phyloP scores from a whole-genome alignment of 2,113 vertebrate genomes.

The Petromus typicus region DNA sequence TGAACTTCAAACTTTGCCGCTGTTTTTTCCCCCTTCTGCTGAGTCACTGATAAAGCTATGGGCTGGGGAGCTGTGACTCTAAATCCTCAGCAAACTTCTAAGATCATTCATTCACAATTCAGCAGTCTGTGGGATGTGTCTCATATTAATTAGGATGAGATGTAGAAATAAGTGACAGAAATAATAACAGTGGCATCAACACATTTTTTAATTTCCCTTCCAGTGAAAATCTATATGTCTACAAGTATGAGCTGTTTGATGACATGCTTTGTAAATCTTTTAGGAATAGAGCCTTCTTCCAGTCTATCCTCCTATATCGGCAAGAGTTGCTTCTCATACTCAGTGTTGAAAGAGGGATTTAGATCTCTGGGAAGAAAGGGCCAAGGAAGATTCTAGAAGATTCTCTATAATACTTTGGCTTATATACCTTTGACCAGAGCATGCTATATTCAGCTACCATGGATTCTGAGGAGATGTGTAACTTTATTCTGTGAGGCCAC shows the following conservation, averaged over 20 bases:
- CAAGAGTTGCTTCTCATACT: neutral
- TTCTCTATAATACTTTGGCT: neutral
- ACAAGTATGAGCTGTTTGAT: neutral
- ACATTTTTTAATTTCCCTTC: neutral
- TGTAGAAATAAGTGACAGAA: neutral
- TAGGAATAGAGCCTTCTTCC: neutral
- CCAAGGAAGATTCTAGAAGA: constrained; percentile 52
- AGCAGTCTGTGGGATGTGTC: neutral
- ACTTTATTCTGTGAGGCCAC: neutral
- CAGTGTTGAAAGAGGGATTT: neutral
- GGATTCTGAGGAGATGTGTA: neutral
- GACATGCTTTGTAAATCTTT: neutral
- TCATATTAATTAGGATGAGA: neutral
- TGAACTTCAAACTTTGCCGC: neutral
- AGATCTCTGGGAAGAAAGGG: neutral
- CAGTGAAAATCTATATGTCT: neutral
- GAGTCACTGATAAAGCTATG: constrained; percentile 24
- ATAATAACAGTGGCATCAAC: neutral
- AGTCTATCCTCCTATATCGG: neutral
- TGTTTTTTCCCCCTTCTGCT: neutral
- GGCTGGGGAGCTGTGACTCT: neutral
- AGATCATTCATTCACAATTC: neutral
- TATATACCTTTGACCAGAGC: neutral
- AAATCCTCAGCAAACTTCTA: neutral
- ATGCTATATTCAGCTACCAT: neutral